These are phyloP conservation scores for Agelaius phoeniceus DNA, from an alignment of 2,113 vertebrate species.

Conservation along the genomic window DNA sequence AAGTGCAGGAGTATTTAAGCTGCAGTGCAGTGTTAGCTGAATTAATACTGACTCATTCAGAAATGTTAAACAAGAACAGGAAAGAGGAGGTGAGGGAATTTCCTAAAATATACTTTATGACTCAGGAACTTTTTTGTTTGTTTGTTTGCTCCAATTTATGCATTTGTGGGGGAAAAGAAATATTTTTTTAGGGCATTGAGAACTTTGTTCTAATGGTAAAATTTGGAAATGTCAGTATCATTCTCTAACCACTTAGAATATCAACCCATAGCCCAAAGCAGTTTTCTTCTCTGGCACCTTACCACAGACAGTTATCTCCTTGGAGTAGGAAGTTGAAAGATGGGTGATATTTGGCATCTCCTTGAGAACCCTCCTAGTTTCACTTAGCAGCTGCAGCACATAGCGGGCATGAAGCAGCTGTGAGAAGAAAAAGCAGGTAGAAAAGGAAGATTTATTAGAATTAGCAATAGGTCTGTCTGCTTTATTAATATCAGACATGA, in stretches of 20 bases:
- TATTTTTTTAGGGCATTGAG: not conserved
- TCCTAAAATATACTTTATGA: slow-evolving; percentile 58
- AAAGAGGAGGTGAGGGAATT: slow-evolving; percentile 37
- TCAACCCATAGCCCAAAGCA: not conserved
- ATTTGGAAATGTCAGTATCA: not conserved
- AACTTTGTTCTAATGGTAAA: not conserved
- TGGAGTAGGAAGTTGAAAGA: slow-evolving; percentile 84
- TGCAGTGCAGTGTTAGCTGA: not conserved
- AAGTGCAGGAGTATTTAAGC: slow-evolving; percentile 59
- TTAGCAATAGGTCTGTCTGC: not conserved
- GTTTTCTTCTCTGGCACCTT: slow-evolving; percentile 25
- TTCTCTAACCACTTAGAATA: not conserved
- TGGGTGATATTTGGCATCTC: slow-evolving; percentile 90
- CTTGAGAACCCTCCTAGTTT: slow-evolving; percentile 87
- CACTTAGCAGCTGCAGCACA: slow-evolving; percentile 86
- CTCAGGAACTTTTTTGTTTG: slow-evolving; percentile 47
- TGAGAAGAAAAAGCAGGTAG: not conserved
- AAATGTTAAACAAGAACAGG: slow-evolving; percentile 65
- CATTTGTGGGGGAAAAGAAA: not conserved
- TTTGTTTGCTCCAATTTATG: slow-evolving; percentile 21
- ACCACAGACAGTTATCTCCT: slow-evolving; percentile 91
- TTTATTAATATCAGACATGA: not conserved
- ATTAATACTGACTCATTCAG: slow-evolving; percentile 53
- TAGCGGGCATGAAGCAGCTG: slow-evolving; percentile 91
- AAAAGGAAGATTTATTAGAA: not conserved